Conservation (phyloP, 92 coral and sea anemone species). For the Epizoanthus illoricatus region DNA sequence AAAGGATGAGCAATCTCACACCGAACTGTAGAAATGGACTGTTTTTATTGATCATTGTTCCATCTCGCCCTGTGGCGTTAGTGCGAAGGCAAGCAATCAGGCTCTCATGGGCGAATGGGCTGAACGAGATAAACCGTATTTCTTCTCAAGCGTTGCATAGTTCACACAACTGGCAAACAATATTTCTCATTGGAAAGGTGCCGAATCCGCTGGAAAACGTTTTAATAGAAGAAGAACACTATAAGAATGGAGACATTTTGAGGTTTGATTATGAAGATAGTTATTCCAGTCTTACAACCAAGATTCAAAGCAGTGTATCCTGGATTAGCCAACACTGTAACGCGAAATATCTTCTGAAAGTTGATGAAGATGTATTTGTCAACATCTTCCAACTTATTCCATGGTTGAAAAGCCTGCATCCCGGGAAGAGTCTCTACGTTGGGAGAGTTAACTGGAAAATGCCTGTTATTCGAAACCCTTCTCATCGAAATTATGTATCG, state of each 20-base stretch:
- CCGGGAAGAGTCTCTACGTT: no score
- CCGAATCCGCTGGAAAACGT: neutral
- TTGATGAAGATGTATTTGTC: no score
- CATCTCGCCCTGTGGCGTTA: slow-evolving; percentile 8
- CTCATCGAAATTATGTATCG: no score
- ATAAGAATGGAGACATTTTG: slow-evolving; percentile 29
- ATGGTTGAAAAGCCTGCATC: no score
- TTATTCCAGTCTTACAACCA: neutral
- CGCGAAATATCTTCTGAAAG: no score
- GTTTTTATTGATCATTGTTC: slow-evolving; percentile 31
- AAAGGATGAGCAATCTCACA: neutral
- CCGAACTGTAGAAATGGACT: slow-evolving; percentile 15
- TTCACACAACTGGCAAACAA: neutral
- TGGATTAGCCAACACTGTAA: no score
- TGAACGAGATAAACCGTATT: neutral
- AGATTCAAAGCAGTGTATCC: no score
- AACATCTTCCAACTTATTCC: no score
- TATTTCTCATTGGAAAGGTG: slow-evolving; percentile 15
- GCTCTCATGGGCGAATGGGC: slow-evolving; percentile 25
- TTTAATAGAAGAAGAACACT: slow-evolving; percentile 22
- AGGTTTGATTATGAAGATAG: neutral
- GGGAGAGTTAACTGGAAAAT: no score
- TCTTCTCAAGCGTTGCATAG: neutral
- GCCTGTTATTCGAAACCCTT: no score
- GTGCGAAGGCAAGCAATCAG: slow-evolving; percentile 27